Evolutionary conservation across 2,888 invertebrate species (phyloP), one percentile per base, ranked within the genome.

Genomic region (Sussaba pulchella): DNA sequence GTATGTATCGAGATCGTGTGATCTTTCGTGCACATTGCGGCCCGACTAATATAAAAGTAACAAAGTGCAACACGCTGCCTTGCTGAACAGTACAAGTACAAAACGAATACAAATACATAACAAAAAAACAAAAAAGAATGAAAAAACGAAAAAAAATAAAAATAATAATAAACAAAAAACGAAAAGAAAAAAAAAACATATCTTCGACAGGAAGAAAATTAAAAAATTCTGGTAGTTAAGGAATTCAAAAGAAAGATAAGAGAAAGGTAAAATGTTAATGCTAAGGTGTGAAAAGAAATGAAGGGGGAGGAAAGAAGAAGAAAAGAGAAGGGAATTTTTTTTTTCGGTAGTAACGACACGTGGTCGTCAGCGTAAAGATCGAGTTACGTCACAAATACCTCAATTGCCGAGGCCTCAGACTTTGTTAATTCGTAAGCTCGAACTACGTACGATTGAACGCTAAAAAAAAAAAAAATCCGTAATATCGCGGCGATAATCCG

Each of bases 1-100:
- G 73, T 74, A 64, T 64, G 67, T 66, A 54, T 47, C 50, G 61
- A 63, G 70, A 82, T 70, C 70, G 75, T 64, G 74, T 67, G 72
- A 88, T 89, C 87, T 88, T 89, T 88, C 87, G 87, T 84, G 87
- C 87, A 88, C 88, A 87, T 89, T 89, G 88, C 88, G 88, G 88
- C 88, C 89, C 90, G 89, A 89, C 88, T 89, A 90, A 90, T 89
- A 87, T 90, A 82, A 87, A 83, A 85, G 90, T 91, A 92, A 92
- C 92, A 92, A 92, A 92, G 92, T 92, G 92, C 91, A 92, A 92
- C 92, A 92, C 91, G 92, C 92, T 92, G 92, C 92, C 92, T 92
- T 92, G 92, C 92, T 92, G 90, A 92, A 92, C 91, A 92, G 92
- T 92, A 92, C 92, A 92, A 92, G 92, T 92, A 92, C 92, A 92